Evolutionary conservation across 2,797 vertebrate genomes (phyloP), one percentile per base, ranked within the genome.

Genomic region (Scolopax bukidnonensis): DNA sequence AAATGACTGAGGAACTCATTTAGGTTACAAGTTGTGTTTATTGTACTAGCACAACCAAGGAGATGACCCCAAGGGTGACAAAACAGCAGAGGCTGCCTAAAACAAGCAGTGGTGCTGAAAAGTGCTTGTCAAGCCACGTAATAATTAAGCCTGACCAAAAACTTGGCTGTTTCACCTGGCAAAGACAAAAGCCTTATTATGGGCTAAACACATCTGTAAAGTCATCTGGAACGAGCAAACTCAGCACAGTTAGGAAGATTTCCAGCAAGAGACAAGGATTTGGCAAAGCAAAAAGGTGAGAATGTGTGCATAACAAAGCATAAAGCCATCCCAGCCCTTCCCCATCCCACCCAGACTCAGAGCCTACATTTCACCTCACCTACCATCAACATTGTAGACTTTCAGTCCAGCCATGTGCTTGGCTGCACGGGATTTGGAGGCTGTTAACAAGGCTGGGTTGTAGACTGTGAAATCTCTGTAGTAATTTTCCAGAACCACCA

Each of bases 321-420:
- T 12, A 68, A 91, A 89, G 84, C 77, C 77, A 89, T 71, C 13
- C 17, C 70, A 77, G 80, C 87, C 91, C 79, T 59, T 87, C 89
- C 54, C 91, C 63, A 87, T 74, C 89, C 89, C 94, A 93, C 71
- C 70, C 75, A 77, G 68, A 54, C 73, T 91, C 63, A 69, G 65
- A 87, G 36, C 67, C 28, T 30, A 3, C 67, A 16, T 63, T 85
- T 89, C 65, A 54, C 83, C 85, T 28, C 83, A 99, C 99, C 89
- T 91, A 99, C 99, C 99, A 17, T 99, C 99, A 50, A 99, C 99
- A 41, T 98, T 99, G 98, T 99, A 99, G 97, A 99, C 99, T 97
- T 99, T 99, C 76, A 99, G 98, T 41, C 99, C 99, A 2, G 99
- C 98, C 98, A 99, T 98, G 96, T 99, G 99, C 95, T 99, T 99